phyloP scores from a whole-genome alignment of 2,113 vertebrate genomes.

The Delphinapterus leucas region DNA sequence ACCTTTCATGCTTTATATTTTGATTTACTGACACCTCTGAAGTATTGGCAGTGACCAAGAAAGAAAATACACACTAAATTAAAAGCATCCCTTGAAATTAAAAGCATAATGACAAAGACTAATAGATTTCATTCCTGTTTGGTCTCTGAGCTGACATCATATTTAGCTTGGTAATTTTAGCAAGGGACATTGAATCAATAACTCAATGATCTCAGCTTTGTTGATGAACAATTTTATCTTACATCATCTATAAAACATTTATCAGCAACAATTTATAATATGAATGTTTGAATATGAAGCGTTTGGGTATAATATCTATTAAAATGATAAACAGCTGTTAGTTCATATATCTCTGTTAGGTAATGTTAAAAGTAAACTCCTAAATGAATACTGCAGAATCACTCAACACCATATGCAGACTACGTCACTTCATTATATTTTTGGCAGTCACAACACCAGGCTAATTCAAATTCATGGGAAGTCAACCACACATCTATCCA shows the following conservation, averaged over 20 bases:
- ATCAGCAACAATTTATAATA: slow-evolving; percentile 74
- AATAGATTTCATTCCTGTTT: slow-evolving; percentile 49
- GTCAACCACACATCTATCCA: slow-evolving; percentile 32
- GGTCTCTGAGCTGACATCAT: slow-evolving; percentile 62
- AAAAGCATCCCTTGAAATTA: slow-evolving; percentile 55
- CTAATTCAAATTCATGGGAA: slow-evolving; percentile 59
- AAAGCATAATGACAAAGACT: slow-evolving; percentile 60
- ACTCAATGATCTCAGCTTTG: slow-evolving; percentile 85
- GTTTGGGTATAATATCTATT: slow-evolving; percentile 79
- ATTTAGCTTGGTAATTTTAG: slow-evolving; percentile 83
- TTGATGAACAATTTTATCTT: slow-evolving; percentile 83
- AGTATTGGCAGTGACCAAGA: not conserved
- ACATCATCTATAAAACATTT: slow-evolving; percentile 80
- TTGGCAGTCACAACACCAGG: slow-evolving; percentile 39
- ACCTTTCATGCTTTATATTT: slow-evolving; percentile 24
- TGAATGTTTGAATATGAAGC: slow-evolving; percentile 73
- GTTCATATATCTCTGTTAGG: slow-evolving; percentile 84
- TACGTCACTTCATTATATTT: slow-evolving; percentile 63
- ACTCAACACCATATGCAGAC: slow-evolving; percentile 60
- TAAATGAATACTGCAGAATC: slow-evolving; percentile 67
- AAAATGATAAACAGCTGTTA: slow-evolving; percentile 83
- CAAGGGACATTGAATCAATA: slow-evolving; percentile 88
- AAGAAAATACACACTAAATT: slow-evolving; percentile 48
- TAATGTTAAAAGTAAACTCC: slow-evolving; percentile 79
- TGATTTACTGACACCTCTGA: slow-evolving; percentile 51